Evolutionary conservation across 2,888 invertebrate genomes (phyloP), one percentile per base, ranked within the genome.

Genomic region (Apodemia zela): DNA sequence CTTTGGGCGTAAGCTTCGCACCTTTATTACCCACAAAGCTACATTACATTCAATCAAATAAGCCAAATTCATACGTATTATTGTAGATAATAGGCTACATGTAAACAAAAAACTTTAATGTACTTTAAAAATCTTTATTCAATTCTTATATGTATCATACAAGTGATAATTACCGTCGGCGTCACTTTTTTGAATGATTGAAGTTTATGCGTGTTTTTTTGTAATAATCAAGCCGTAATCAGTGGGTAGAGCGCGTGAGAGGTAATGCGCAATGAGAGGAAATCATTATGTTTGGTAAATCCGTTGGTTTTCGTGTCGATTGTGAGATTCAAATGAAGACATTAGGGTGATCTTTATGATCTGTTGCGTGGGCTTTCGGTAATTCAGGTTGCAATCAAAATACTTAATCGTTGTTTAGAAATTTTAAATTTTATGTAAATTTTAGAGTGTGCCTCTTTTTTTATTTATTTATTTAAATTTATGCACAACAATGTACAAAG

Each of bases 121-220:
- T 42, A 42, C 42, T 3, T 42, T 42, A 42, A 42, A 38, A 38
- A 38, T 38, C 13, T 13, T 13, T 38, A 38, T 38, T 38, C 38
- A 38, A 38, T 38, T 54, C 33, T 57, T 82, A 79, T 80, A 79
- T 87, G 86, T 85, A 86, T 84, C 85, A 84, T 85, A 86, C 86
- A 89, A 89, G 89, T 88, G 90, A 84, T 89, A 90, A 90, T 58
- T 47, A 58, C 58, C 45, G 33, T 84, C 85, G 85, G 87, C 85
- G 86, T 87, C 86, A 87, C 89, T 87, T 86, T 89, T 89, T 79
- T 81, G 84, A 82, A 83, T 85, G 82, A 83, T 82, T 77, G 80
- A 84, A 87, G 87, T 89, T 89, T 88, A 89, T 89, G 88, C 33
- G 85, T 82, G 81, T 82, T 86, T 90, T 91, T 91, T 90, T 91